Conservation (phyloP, 2,113 vertebrate species). For the Tyto alba region DNA sequence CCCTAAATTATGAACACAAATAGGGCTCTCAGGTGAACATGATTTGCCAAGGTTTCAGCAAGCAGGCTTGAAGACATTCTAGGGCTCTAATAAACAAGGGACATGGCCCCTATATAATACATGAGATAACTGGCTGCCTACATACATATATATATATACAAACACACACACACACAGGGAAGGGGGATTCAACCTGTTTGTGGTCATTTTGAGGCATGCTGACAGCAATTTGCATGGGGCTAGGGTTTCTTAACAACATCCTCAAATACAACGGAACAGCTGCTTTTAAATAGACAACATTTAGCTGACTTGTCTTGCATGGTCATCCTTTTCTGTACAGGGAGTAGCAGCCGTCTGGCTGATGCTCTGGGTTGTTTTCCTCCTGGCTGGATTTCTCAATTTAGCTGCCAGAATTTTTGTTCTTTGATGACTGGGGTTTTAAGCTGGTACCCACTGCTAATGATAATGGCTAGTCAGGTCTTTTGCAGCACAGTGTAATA, state of each 20-base stretch:
- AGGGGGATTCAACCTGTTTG: background rate
- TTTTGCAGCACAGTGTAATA: slow-evolving; percentile 20
- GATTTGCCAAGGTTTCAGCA: background rate
- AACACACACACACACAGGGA: background rate
- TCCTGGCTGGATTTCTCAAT: slow-evolving; percentile 41
- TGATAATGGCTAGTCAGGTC: slow-evolving; percentile 42
- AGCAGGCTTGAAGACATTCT: background rate
- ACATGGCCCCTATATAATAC: background rate
- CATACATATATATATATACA: accelerated
- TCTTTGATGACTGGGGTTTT: slow-evolving; percentile 53
- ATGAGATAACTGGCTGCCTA: background rate
- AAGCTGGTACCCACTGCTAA: slow-evolving; percentile 60
- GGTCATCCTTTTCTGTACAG: background rate
- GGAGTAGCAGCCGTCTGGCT: slow-evolving; percentile 37
- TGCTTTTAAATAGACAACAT: slow-evolving; percentile 7
- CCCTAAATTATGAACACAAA: background rate
- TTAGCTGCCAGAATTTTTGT: slow-evolving; percentile 64
- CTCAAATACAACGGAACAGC: background rate
- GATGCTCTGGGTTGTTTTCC: slow-evolving; percentile 54
- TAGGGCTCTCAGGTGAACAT: slow-evolving; percentile 19
- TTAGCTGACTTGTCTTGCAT: slow-evolving; percentile 5
- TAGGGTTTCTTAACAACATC: background rate
- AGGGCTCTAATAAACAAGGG: background rate
- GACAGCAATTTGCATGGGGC: background rate
- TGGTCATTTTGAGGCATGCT: background rate